Evolutionary conservation across 2,888 invertebrate species (phyloP).

Genomic region (Drosophila paranaensis): DNA sequence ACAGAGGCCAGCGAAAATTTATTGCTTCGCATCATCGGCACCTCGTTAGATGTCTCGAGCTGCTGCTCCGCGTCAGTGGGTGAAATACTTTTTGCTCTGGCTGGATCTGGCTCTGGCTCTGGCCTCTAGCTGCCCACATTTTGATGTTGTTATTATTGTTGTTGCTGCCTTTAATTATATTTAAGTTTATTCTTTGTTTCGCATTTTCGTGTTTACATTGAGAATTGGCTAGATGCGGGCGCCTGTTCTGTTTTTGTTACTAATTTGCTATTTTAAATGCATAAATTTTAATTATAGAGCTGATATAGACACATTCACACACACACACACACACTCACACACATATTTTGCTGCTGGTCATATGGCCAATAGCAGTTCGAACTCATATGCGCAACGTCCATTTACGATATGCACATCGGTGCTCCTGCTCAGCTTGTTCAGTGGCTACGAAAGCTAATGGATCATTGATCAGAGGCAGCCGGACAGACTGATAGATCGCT

Average conservation of each 20-base stretch:
- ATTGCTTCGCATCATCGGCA: constrained; percentile 82
- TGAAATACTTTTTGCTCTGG: constrained; percentile 13
- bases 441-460: constrained; percentile 7
- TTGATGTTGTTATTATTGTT: constrained; percentile 9
- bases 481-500: background rate
- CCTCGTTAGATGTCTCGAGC: constrained; percentile 74
- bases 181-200: constrained; percentile 39
- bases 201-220: constrained; percentile 55
- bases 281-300: constrained; percentile 76
- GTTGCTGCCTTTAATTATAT: constrained; percentile 38
- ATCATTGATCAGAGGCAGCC: constrained; percentile 25
- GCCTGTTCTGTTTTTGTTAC: constrained; percentile 67
- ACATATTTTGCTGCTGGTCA: constrained; percentile 6
- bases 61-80: constrained; percentile 55
- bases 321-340: no score
- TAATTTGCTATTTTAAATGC: constrained; percentile 73
- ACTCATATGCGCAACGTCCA: constrained; percentile 26
- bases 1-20: constrained; percentile 77
- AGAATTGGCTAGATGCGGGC: constrained; percentile 37
- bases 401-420: constrained; percentile 21
- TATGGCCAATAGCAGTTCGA: constrained; percentile 36
- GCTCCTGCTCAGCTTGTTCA: background rate
- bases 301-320: constrained; percentile 30
- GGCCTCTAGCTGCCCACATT: constrained; percentile 32
- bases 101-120: constrained; percentile 33